Percentiles rank a stretch among this genome's conserved stretches.
phyloP scores from a whole-genome alignment of 2,113 vertebrate genomes.

The Microtus montanus region DNA sequence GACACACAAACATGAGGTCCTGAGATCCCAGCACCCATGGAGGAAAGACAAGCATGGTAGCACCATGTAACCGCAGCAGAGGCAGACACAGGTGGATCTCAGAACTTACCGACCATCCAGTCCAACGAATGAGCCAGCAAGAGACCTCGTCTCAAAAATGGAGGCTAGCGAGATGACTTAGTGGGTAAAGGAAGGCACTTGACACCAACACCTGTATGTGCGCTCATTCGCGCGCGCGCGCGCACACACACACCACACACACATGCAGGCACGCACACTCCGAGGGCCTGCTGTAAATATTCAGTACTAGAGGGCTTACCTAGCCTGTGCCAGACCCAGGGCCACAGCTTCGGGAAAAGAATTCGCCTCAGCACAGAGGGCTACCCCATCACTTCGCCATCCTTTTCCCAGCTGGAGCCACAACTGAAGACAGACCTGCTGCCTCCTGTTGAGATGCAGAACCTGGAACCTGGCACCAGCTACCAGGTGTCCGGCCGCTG shows the following conservation, averaged over 20 bases:
- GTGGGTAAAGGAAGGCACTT: not conserved
- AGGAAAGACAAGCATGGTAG: no score
- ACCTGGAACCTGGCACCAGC: slow-evolving; percentile 66
- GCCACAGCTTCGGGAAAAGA: not conserved
- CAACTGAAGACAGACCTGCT: not conserved
- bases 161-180: not conserved
- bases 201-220: not conserved
- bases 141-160: not conserved
- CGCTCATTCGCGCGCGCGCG: not conserved
- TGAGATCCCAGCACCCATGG: not conserved
- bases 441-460: slow-evolving; percentile 45
- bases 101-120: no score
- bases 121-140: not conserved
- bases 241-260: not conserved
- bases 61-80: not conserved
- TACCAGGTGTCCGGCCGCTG: slow-evolving; percentile 87
- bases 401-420: slow-evolving; percentile 56
- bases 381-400: not conserved
- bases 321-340: not conserved
- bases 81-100: not conserved
- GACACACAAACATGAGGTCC: not conserved
- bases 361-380: not conserved
- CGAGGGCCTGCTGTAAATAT: not conserved
- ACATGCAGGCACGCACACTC: not conserved
- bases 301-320: not conserved